These are phyloP conservation scores for Acleris cristana DNA, from an alignment of 2,888 invertebrate species.

Conservation along the genomic window DNA sequence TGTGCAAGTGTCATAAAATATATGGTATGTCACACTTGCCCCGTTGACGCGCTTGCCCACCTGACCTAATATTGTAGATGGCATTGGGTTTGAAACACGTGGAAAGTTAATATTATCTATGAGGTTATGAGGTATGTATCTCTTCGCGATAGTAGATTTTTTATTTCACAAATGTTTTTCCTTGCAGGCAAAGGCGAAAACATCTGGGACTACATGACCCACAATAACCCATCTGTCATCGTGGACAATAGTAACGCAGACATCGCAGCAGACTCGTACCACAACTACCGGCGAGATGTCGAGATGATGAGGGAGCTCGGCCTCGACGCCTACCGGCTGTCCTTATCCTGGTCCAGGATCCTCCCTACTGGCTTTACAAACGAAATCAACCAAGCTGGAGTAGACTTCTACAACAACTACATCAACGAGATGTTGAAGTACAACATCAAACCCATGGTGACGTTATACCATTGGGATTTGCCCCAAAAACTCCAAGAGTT, in stretches of 20 bases:
- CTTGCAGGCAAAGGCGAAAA: constrained; percentile 32
- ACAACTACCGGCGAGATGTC: constrained; percentile 84
- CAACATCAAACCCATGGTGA: constrained; percentile 84
- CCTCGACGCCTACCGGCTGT: constrained; percentile 79
- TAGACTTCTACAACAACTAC: constrained; percentile 86
- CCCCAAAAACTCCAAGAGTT: constrained; percentile 79
- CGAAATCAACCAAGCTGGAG: constrained; percentile 81
- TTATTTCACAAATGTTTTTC: background rate
- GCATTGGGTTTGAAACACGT: no score
- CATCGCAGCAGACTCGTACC: constrained; percentile 83
- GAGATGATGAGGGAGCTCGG: constrained; percentile 72
- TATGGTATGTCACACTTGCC: no score
- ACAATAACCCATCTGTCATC: constrained; percentile 62
- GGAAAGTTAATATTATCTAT: no score
- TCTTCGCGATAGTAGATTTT: no score
- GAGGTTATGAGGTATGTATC: no score
- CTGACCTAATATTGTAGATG: no score
- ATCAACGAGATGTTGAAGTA: constrained; percentile 85
- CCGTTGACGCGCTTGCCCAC: no score
- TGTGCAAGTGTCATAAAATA: no score
- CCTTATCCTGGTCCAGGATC: constrained; percentile 86
- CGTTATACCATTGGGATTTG: constrained; percentile 83
- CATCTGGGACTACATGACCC: constrained; percentile 35
- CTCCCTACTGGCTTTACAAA: constrained; percentile 81
- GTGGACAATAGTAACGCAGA: constrained; percentile 81